Evolutionary conservation across 2,888 invertebrate genomes (phyloP).

Genomic region (Polymixis flavicincta): DNA sequence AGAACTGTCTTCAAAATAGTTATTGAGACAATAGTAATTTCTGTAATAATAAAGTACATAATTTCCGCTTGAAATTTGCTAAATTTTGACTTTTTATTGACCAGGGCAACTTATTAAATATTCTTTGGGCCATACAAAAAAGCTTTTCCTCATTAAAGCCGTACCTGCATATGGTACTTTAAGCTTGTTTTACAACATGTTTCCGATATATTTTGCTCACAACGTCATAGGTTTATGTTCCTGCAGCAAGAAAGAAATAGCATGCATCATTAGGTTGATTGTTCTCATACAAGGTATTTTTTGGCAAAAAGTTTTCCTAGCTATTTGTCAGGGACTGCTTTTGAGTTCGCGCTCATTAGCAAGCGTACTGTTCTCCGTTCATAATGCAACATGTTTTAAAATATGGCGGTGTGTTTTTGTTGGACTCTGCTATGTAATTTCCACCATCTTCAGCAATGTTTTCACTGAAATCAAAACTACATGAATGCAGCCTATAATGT

Average conservation of each 20-base stretch:
- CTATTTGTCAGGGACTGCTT: slow-evolving; percentile 46
- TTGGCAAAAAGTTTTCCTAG: slow-evolving; percentile 34
- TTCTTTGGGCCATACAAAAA: too few relatives aligned
- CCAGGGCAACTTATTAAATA: too few relatives aligned
- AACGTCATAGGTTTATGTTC: slow-evolving; percentile 24
- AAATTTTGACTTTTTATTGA: too few relatives aligned
- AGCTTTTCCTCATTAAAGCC: too few relatives aligned
- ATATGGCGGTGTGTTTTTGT: slow-evolving; percentile 13
- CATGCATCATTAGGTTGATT: slow-evolving; percentile 49
- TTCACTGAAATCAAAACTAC: too few relatives aligned
- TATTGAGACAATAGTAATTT: too few relatives aligned
- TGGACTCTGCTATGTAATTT: not conserved
- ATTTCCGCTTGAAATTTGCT: too few relatives aligned
- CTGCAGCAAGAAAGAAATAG: slow-evolving; percentile 6
- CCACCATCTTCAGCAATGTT: not conserved
- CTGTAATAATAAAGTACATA: too few relatives aligned
- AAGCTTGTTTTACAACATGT: slow-evolving; percentile 21
- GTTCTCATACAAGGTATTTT: slow-evolving; percentile 31
- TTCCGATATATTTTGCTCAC: slow-evolving; percentile 20
- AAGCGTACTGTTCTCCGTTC: slow-evolving; percentile 26
- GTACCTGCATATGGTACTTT: too few relatives aligned
- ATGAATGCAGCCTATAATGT: too few relatives aligned
- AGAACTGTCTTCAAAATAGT: too few relatives aligned
- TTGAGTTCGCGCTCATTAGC: slow-evolving; percentile 52
- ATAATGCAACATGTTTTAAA: slow-evolving; percentile 23